Base-by-base conservation (phyloP, 2,797 vertebrate genomes). In the Xenopus petersii region DNA sequence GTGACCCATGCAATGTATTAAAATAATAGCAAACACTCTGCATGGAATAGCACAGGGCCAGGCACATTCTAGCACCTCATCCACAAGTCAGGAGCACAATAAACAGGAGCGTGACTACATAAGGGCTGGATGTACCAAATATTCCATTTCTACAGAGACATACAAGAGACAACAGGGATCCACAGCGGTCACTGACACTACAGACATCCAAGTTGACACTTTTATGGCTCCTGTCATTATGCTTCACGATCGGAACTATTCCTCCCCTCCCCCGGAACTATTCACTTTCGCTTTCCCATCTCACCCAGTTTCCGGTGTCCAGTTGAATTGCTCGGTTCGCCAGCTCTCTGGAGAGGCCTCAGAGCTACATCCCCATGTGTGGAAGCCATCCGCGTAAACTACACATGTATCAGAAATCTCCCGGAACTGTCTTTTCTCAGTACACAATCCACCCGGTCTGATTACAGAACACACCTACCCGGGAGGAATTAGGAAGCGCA, bases 251-350 rank as follows among this genome's bases (percentile, higher is more conserved):
- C 13, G 48, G 3, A 2, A 49, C 54, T 13, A 7, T n/a, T 42
- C 5, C 15, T 5, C 24, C 17, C 65, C 49, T 21, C 5, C 21
- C 21, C 42, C 13, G 33, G 62, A 21, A 36, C 3, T 6, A 36
- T 6, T 2, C 6, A 4, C 33, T 10, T n/a, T 6, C 6, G 3
- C 6, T 36, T 6, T 21, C 21, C 21, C 33, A 6, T 12, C 89
- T 90, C 91, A 98, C 95, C 95, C 93, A 85, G 83, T 93, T 92
- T 64, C 86, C 88, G 59, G 93, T 89, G 86, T 98, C 95, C 87
- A 96, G 85, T 74, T 95, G 93, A 75, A 97, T 92, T 0, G 95
- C 96, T 0, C 77, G 81, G 83, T 92, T 94, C 0, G 96, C 95
- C 83, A 95, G 86, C 95, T 60, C 82, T 89, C 79, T 96, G 95